Conservation (phyloP, 2,797 vertebrate species). For the Catamblyrhynchus diadema region DNA sequence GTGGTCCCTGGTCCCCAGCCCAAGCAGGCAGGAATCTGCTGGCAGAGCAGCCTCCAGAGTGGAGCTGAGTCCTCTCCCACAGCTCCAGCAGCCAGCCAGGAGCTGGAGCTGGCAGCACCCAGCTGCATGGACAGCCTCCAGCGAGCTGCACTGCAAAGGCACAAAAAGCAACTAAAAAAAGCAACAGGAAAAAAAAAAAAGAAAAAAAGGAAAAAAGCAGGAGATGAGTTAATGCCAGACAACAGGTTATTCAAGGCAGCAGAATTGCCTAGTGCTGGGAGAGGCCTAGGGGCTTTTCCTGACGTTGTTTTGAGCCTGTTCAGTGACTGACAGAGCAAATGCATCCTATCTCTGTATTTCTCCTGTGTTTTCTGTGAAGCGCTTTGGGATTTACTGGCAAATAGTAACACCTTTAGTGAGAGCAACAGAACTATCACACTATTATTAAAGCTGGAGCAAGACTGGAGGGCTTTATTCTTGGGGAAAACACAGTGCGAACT, state of each 20-base stretch:
- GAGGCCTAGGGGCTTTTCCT: not conserved
- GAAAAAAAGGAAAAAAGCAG: not conserved
- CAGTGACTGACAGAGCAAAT: not conserved
- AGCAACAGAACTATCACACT: not conserved
- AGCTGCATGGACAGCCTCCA: not conserved
- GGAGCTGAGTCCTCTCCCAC: not conserved
- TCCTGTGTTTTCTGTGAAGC: not conserved
- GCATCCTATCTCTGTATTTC: not conserved
- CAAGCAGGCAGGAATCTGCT: accelerated
- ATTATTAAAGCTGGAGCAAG: not conserved
- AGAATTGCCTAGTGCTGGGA: not conserved
- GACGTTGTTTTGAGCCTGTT: not conserved
- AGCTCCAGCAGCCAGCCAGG: not conserved
- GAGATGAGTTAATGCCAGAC: not conserved
- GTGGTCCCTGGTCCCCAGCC: not conserved
- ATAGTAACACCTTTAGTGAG: not conserved
- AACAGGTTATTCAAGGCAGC: not conserved
- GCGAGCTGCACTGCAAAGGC: not conserved
- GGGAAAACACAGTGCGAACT: not conserved
- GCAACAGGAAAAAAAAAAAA: not conserved
- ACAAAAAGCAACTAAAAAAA: not conserved
- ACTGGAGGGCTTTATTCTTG: not conserved
- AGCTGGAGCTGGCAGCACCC: not conserved
- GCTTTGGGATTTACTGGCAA: not conserved
- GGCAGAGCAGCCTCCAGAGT: accelerated